phyloP scores from a whole-genome alignment of 2,888 invertebrate species.

The Asteroscopus sphinx region DNA sequence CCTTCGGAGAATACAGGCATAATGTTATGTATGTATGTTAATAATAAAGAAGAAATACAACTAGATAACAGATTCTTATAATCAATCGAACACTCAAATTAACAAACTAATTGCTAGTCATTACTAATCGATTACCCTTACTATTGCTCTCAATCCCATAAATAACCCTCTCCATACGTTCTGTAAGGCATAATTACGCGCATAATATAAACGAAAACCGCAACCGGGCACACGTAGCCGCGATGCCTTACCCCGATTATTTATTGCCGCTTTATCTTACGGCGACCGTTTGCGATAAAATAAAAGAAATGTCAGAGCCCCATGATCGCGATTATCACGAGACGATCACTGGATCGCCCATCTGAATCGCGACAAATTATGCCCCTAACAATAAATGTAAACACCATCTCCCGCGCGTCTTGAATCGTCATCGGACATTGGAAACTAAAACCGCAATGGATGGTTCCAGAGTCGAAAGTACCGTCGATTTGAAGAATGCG shows the following conservation, averaged over 20 bases:
- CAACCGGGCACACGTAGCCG: constrained; percentile 80
- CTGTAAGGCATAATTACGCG: constrained; percentile 82
- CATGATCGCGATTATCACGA: constrained; percentile 87
- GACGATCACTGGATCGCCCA: constrained; percentile 82
- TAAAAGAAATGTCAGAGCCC: constrained; percentile 86
- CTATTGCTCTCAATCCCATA: constrained; percentile 67
- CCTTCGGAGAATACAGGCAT: too few species aligned
- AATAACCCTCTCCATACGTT: constrained; percentile 73
- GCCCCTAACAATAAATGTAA: constrained; percentile 33
- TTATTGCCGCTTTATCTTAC: constrained; percentile 87
- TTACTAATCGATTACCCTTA: constrained; percentile 77
- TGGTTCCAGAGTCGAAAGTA: constrained; percentile 8
- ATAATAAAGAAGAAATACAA: too few species aligned
- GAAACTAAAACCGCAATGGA: constrained; percentile 60
- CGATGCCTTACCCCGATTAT: constrained; percentile 82
- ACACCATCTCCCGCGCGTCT: constrained; percentile 54
- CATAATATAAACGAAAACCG: constrained; percentile 85
- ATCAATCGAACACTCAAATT: constrained; percentile 67
- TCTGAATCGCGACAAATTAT: constrained; percentile 50
- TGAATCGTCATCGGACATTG: neutral
- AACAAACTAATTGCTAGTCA: constrained; percentile 72
- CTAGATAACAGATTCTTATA: constrained; percentile 28
- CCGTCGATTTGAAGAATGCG: constrained; percentile 57
- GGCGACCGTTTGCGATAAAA: constrained; percentile 85
- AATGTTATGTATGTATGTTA: too few species aligned